Base-by-base conservation (phyloP, 2,888 invertebrate genomes). In the Brenthis ino region DNA sequence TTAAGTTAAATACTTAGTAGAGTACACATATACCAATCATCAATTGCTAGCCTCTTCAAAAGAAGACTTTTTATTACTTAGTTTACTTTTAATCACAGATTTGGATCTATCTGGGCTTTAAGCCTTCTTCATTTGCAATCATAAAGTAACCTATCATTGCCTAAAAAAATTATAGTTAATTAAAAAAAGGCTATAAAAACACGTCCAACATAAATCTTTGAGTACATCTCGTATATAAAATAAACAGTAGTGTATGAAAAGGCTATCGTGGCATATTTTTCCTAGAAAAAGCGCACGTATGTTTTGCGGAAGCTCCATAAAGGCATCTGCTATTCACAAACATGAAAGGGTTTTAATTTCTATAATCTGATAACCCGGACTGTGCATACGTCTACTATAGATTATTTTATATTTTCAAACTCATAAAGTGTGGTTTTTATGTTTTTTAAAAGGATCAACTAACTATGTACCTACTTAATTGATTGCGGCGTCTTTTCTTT, bases 261-360 rank as follows among this genome's bases (percentile, higher is more conserved):
- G 14, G 67, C 55, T 67, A 60, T 67, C 67, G 20, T 67, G 48
- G 53, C 58, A 66, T 66, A 55, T 66, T 54, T 63, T 67, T 55
- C 55, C 60, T 56, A 61, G 56, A 61, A 67, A 53, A 63, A 63
- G 43, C 55, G 11, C 37, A 11, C 37, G 55, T 64, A 65, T 54
- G 56, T 65, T 71, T 71, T 64, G 47, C 61, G 56, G 53, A 65
- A 61, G 68, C 65, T 58, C 60, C 54, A 70, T 70, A 72, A 68
- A 72, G 70, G 64, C 65, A 71, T 63, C 63, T 63, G 70, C 75
- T 75, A 77, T 81, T 78, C 77, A 80, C 73, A 68, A 70, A 71
- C 72, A 76, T 77, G 74, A 80, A 83, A 81, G 75, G 75, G 75
- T 75, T 77, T 74, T 73, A 78, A 79, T 77, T 80, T 78, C 75